phyloP scores from a whole-genome alignment of 2,113 vertebrate species.

The Epinephelus moara region DNA sequence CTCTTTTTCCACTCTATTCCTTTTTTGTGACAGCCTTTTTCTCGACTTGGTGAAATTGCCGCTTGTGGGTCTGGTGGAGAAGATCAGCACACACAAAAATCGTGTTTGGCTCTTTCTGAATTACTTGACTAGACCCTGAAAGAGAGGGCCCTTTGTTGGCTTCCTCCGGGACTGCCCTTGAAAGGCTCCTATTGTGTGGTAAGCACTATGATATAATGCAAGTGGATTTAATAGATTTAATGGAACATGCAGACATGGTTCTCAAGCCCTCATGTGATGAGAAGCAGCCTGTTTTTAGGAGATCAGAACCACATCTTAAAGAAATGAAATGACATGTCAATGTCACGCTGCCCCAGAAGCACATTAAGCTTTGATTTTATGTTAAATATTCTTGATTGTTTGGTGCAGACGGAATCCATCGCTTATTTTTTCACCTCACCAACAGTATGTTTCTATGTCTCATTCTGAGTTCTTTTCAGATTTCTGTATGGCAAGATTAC shows the following conservation, averaged over 20 bases:
- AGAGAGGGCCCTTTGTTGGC: constrained; percentile 79
- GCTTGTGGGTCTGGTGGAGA: constrained; percentile 49
- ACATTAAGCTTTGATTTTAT: background rate
- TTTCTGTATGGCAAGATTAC: background rate
- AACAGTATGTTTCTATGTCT: background rate
- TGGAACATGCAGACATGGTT: constrained; percentile 77
- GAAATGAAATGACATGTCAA: constrained; percentile 53
- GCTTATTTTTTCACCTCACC: background rate
- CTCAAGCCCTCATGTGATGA: constrained; percentile 65
- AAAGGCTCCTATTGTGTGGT: constrained; percentile 81
- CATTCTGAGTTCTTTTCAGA: background rate
- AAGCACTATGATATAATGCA: constrained; percentile 82
- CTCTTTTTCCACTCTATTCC: constrained; percentile 45
- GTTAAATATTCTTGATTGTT: constrained; percentile 21
- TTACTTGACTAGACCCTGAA: constrained; percentile 75
- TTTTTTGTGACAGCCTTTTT: constrained; percentile 7
- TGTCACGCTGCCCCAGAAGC: background rate
- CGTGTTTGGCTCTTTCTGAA: constrained; percentile 77
- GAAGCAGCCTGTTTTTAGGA: constrained; percentile 56
- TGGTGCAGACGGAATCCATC: background rate
- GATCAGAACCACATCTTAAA: constrained; percentile 66
- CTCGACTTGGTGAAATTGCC: constrained; percentile 57
- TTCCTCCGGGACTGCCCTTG: constrained; percentile 79
- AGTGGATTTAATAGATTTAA: constrained; percentile 83
- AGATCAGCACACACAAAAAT: constrained; percentile 63